Conservation (phyloP, 2,888 invertebrate genomes). For the Parascotia fuliginaria region DNA sequence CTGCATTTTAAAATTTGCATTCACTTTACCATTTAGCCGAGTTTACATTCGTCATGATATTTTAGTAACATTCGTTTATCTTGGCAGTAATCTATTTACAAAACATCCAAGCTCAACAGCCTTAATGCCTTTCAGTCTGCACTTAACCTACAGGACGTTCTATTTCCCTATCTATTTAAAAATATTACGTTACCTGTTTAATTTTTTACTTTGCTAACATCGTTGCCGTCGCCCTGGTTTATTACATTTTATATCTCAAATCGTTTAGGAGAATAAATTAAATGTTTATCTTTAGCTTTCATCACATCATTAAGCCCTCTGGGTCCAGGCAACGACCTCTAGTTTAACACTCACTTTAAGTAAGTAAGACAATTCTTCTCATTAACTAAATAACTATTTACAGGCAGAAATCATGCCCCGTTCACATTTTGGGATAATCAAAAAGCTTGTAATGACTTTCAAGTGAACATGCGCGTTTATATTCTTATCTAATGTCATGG, state of each 20-base stretch:
- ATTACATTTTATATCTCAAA: not conserved
- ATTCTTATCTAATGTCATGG: no score
- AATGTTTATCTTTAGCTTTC: not conserved
- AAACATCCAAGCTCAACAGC: not conserved
- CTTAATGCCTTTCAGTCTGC: not conserved
- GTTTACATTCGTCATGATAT: not conserved
- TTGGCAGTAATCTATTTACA: slow-evolving; percentile 5
- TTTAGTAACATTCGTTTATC: not conserved
- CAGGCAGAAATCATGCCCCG: no score
- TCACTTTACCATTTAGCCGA: not conserved
- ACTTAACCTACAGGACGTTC: not conserved
- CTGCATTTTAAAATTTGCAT: no score
- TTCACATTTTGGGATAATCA: no score
- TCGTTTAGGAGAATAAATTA: not conserved
- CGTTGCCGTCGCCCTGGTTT: not conserved
- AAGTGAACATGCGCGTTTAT: no score
- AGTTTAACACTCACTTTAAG: no score
- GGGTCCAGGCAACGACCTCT: no score
- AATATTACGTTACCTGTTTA: slow-evolving; percentile 1
- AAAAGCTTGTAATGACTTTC: no score
- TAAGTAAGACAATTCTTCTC: no score
- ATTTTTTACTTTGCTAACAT: slow-evolving; percentile 1
- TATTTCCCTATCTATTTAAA: not conserved
- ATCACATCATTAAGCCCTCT: no score
- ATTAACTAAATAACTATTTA: no score